Conservation (phyloP, 2,888 invertebrate genomes). For the Alsophila aescularia region DNA sequence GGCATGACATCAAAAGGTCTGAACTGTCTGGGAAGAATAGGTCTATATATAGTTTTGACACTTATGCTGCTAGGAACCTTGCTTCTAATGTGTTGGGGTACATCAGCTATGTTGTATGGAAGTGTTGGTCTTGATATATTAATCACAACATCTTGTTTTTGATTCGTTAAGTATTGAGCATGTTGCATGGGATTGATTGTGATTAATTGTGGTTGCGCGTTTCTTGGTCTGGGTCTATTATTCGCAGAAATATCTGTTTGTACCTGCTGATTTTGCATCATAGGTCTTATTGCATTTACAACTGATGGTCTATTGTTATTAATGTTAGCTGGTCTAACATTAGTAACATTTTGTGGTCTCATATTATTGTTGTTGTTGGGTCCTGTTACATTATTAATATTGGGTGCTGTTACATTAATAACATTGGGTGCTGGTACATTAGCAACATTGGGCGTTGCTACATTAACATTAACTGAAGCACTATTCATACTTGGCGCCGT, state of each 20-base stretch:
- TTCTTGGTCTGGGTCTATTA: conserved; percentile 25
- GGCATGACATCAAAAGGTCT: conserved; percentile 34
- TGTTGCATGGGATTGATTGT: conserved; percentile 51
- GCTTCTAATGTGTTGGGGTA: conserved; percentile 31
- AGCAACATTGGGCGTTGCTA: too few relatives aligned
- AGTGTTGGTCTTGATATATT: conserved; percentile 3
- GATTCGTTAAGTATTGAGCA: conserved; percentile 9
- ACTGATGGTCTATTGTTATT: neutral
- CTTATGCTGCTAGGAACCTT: conserved; percentile 42
- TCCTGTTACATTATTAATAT: too few relatives aligned
- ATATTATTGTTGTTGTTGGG: neutral
- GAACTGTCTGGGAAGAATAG: conserved; percentile 63
- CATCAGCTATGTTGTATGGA: conserved; percentile 16
- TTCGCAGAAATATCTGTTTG: conserved; percentile 35
- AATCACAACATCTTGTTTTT: conserved; percentile 27
- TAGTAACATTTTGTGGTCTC: neutral
- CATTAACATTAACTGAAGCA: too few relatives aligned
- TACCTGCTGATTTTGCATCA: conserved; percentile 32
- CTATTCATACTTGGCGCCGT: too few relatives aligned
- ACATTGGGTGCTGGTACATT: too few relatives aligned
- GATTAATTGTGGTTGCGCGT: conserved; percentile 43
- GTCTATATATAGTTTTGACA: conserved; percentile 51
- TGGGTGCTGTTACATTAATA: neutral
- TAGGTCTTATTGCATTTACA: conserved; percentile 26
- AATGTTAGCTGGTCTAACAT: neutral